Evolutionary conservation across 2,888 invertebrate genomes (phyloP).

Genomic region (Drosophila kuntzei): DNA sequence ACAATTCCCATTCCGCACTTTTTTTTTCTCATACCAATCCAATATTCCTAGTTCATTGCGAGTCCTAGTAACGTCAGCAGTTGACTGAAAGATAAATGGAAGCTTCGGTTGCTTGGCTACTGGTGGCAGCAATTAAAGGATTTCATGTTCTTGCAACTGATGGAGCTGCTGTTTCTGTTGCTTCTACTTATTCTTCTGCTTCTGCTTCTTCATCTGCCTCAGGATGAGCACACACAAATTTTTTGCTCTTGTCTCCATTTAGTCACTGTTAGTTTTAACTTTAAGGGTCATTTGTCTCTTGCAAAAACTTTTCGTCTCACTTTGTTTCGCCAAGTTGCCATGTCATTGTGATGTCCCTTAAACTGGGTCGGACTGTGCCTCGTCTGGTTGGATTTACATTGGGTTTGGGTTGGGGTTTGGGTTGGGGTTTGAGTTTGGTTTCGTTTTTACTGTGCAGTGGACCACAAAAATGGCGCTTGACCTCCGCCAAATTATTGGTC

Average conservation of each 20-base stretch:
- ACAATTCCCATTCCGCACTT: background rate
- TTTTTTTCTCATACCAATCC: constrained; percentile 9
- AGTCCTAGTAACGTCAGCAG: constrained; percentile 48
- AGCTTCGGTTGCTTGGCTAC: constrained; percentile 75
- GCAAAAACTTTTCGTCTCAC: constrained; percentile 69
- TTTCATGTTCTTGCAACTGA: constrained; percentile 63
- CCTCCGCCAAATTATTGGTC: constrained; percentile 40
- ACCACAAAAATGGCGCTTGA: constrained; percentile 51
- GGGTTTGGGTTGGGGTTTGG: background rate
- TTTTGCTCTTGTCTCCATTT: constrained; percentile 67
- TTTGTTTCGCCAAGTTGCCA: constrained; percentile 74
- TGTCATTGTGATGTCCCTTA: constrained; percentile 61
- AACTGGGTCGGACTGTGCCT: constrained; percentile 25
- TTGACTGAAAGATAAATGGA: constrained; percentile 80
- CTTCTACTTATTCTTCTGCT: background rate
- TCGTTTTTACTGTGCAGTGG: constrained; percentile 9
- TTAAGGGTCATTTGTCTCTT: constrained; percentile 81
- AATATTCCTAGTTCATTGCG: constrained; percentile 18
- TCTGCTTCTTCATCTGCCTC: constrained; percentile 7
- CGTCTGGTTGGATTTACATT: constrained; percentile 7
- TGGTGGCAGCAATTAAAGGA: constrained; percentile 83
- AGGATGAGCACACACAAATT: constrained; percentile 38
- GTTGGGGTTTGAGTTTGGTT: constrained; percentile 2
- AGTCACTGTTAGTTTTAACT: constrained; percentile 77
- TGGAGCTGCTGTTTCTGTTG: constrained; percentile 27